Evolutionary conservation across 2,888 invertebrate genomes (phyloP).

Genomic region (Lepidonotus clava): DNA sequence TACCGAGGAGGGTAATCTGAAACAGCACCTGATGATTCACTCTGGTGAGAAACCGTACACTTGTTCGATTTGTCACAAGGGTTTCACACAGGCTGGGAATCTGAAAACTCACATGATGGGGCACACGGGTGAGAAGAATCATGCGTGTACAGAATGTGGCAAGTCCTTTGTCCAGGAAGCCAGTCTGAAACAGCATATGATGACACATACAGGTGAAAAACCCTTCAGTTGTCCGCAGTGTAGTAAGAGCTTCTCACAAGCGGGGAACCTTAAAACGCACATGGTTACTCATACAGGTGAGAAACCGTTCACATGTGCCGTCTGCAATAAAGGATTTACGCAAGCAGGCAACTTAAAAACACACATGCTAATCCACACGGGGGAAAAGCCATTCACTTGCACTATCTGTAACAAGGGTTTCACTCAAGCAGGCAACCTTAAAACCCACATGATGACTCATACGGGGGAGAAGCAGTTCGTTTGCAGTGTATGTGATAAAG

Average conservation of each 20-base stretch:
- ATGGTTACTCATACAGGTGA: constrained; percentile 44
- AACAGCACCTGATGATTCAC: constrained; percentile 57
- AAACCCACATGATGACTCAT: constrained; percentile 39
- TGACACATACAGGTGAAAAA: constrained; percentile 55
- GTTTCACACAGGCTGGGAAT: constrained; percentile 54
- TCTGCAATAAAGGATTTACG: constrained; percentile 29
- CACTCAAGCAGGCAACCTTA: constrained; percentile 44
- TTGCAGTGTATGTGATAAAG: constrained; percentile 53
- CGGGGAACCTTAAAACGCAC: constrained; percentile 51
- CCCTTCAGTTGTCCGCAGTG: constrained; percentile 51
- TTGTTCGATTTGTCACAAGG: constrained; percentile 48
- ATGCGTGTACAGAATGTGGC: constrained; percentile 45
- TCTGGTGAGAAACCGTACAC: constrained; percentile 53
- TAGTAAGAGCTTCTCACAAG: constrained; percentile 25
- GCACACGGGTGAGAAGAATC: constrained; percentile 55
- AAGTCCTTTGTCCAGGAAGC: constrained; percentile 42
- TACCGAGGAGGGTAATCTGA: constrained; percentile 49
- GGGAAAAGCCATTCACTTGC: constrained; percentile 46
- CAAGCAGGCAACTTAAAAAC: constrained; percentile 40
- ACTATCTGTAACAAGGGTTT: constrained; percentile 38
- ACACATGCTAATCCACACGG: constrained; percentile 50
- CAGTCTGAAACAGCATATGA: constrained; percentile 54
- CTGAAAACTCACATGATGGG: constrained; percentile 57
- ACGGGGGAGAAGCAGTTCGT: constrained; percentile 47
- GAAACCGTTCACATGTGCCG: constrained; percentile 7